Percentiles rank a stretch among this genome's conserved stretches.
Conservation (phyloP, 1,140 invertebrate genomes). For the Stenopsyche tienmushanensis region DNA sequence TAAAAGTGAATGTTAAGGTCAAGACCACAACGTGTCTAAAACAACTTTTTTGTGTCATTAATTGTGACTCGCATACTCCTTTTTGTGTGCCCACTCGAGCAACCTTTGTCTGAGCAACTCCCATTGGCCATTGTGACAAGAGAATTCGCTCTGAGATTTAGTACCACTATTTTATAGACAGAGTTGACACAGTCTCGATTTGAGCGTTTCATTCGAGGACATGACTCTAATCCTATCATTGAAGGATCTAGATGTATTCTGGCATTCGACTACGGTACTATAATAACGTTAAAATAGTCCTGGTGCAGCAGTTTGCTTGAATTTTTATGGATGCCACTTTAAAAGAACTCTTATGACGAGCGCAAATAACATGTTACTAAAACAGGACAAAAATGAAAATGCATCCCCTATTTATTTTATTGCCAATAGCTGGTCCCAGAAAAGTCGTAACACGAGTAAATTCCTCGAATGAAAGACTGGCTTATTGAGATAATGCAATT, state of each 20-base stretch:
- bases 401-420: no score
- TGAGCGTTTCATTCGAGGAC: slow-evolving; percentile 2
- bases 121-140: background rate
- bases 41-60: slow-evolving; percentile 35
- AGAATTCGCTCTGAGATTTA: slow-evolving; percentile 4
- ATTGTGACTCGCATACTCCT: slow-evolving; percentile 7
- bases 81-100: background rate
- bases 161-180: slow-evolving; percentile 1
- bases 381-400: no score
- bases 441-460: no score
- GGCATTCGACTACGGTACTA: background rate
- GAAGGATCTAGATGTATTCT: no score
- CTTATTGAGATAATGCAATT: no score
- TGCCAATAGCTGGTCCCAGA: no score
- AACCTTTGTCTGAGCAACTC: slow-evolving; percentile 4
- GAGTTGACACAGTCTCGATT: background rate
- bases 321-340: no score
- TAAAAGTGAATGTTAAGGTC: slow-evolving; percentile 43
- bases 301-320: no score
- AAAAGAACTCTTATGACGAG: no score
- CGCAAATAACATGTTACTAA: no score
- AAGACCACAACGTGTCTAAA: slow-evolving; percentile 39
- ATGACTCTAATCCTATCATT: background rate
- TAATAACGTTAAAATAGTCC: no score
- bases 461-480: no score